phyloP scores from a whole-genome alignment of 2,113 vertebrate genomes.

The Gnathochromis pfefferi region DNA sequence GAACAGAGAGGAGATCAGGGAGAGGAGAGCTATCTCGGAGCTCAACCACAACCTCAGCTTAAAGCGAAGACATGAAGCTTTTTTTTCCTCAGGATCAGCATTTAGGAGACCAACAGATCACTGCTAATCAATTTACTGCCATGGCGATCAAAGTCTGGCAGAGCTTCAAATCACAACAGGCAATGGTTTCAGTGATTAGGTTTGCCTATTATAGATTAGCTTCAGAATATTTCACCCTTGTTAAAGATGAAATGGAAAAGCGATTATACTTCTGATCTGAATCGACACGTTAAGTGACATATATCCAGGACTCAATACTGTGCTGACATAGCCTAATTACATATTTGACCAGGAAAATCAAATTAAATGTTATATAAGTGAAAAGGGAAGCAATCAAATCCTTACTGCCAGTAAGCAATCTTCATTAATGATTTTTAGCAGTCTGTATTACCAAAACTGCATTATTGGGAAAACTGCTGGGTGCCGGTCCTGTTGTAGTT shows the following conservation, averaged over 20 bases:
- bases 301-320: slow-evolving; percentile 23
- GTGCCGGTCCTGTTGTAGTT: background rate
- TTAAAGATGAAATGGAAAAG: slow-evolving; percentile 53
- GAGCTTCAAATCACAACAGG: slow-evolving; percentile 38
- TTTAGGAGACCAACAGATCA: slow-evolving; percentile 42
- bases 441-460: background rate
- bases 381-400: background rate
- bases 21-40: background rate
- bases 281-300: slow-evolving; percentile 36
- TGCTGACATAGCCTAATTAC: background rate
- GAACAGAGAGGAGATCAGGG: background rate
- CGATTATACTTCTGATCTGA: slow-evolving; percentile 37
- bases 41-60: slow-evolving; percentile 6
- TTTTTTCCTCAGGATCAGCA: slow-evolving; percentile 44
- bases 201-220: slow-evolving; percentile 55
- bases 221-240: slow-evolving; percentile 52
- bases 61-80: background rate
- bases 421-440: background rate
- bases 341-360: background rate
- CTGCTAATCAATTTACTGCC: slow-evolving; percentile 60
- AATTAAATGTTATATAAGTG: background rate
- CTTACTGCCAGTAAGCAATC: background rate
- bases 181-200: slow-evolving; percentile 44
- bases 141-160: slow-evolving; percentile 49
- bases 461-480: background rate